Evolutionary conservation across 2,888 invertebrate species (phyloP), one percentile per base, ranked within the genome.

Genomic region (Anaspis maculata): DNA sequence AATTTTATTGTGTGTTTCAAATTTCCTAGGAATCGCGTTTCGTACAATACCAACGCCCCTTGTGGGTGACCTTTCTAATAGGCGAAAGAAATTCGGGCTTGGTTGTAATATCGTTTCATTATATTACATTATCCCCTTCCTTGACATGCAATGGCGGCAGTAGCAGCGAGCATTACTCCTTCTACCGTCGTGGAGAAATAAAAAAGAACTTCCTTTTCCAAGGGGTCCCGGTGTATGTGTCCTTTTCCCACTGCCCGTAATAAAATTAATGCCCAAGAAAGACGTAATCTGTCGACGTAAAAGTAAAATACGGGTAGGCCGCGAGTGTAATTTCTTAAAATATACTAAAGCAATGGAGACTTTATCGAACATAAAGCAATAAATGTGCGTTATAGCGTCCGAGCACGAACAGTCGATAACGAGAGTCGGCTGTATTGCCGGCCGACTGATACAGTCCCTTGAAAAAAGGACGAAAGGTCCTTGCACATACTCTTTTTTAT

Each of bases 301-400:
- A 47, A 44, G 37, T 37, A 41, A 41, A 42, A 44, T 41, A 41
- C 41, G 41, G 30, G 37, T 37, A 34, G 41, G 31, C 34, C 27
- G 30, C 32, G 37, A 59, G 60, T n/a, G n/a, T 58, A 61, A 61
- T 62, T 61, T 60, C 62, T 57, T 59, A 59, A 62, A 61, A 61
- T 60, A 60, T 52, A 55, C 54, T 48, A 41, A 48, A 54, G 49
- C 49, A 48, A 49, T 50, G 56, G 56, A 47, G 49, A 49, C 52
- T 57, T 59, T 61, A 62, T 62, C 59, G 60, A 57, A 59, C 53
- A 55, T 54, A 49, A 49, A 54, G 59, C 57, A 59, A 61, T 62
- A 61, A 60, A 61, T 50, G 55, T 54, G 50, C 54, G 54, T 61
- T 60, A 62, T 61, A 56, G 60, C 52, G 56, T 57, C 55, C 54